Evolutionary conservation across 2,888 invertebrate genomes (phyloP), one percentile per base, ranked within the genome.

Genomic region (Ectemnius continuus): DNA sequence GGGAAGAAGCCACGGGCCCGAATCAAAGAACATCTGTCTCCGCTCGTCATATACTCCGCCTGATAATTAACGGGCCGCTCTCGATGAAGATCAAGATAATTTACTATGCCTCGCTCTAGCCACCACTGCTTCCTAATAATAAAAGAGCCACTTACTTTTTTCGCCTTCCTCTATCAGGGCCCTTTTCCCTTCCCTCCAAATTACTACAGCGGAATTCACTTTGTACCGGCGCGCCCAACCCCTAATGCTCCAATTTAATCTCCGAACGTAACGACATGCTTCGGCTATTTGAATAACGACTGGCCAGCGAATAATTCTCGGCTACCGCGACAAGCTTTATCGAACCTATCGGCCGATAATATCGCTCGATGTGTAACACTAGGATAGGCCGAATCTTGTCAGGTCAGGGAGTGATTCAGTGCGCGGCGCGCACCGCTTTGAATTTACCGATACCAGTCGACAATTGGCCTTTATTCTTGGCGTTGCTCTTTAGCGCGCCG

Each of bases 21-120:
- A 62, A 72, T 79, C 61, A 62, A 67, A 13, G 59, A 68, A 69
- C 81, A 73, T 79, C 67, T 81, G 80, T 73, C 73, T 59, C 52
- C 14, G 47, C 16, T 0, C 61, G 67, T 70, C 75, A 58, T 61
- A n/a, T 14, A 73, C 28, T 67, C 36, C 36, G 48, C 46, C 68
- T 63, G 46, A 75, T 78, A 79, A 80, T 80, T 73, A 77, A 77
- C 72, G 76, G 60, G 68, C 60, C 63, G 70, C 71, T 61, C 62
- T 61, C 20, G 46, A 62, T 62, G 57, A 18, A 63, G 76, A 77
- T 77, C 46, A 57, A 58, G 76, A 76, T 77, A 77, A 72, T 69
- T 60, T 72, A 72, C 57, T 65, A 60, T 63, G 48, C 76, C 57
- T 62, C 59, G 67, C 2, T 56, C n/a, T 52, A 56, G 76, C 67